phyloP scores from a whole-genome alignment of 92 coral and sea anemone genomes.

The Zoanthus gigantus region DNA sequence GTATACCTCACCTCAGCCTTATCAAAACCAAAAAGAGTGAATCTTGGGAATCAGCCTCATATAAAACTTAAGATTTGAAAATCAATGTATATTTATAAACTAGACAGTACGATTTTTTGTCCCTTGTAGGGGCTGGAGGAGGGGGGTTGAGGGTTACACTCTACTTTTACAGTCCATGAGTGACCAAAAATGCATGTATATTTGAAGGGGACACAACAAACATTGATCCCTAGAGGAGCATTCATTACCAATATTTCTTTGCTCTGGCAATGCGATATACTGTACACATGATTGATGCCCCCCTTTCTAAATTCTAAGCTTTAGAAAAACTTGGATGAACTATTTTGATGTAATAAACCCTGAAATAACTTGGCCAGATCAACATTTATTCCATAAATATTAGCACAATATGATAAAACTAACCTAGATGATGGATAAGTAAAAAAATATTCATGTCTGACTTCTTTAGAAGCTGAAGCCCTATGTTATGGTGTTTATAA shows the following conservation, averaged over 20 bases:
- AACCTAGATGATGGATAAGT: neutral
- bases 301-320: neutral
- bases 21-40: neutral
- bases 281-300: neutral
- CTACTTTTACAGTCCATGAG: neutral
- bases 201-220: neutral
- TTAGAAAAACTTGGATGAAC: too few relatives aligned
- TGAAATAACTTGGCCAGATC: too few relatives aligned
- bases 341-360: too few relatives aligned
- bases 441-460: too few relatives aligned
- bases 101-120: neutral
- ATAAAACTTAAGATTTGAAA: neutral
- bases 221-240: neutral
- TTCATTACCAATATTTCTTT: neutral
- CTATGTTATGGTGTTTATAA: too few relatives aligned
- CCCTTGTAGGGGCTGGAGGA: neutral
- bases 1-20: neutral
- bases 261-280: neutral
- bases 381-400: too few relatives aligned
- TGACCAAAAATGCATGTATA: neutral
- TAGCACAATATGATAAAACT: neutral
- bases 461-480: neutral
- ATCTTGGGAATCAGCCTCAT: neutral
- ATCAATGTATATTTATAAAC: neutral
- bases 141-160: neutral